Percentiles rank a stretch among this genome's conserved stretches.
phyloP scores from a whole-genome alignment of 2,797 vertebrate species.

The Chaetodon trifasciatus region DNA sequence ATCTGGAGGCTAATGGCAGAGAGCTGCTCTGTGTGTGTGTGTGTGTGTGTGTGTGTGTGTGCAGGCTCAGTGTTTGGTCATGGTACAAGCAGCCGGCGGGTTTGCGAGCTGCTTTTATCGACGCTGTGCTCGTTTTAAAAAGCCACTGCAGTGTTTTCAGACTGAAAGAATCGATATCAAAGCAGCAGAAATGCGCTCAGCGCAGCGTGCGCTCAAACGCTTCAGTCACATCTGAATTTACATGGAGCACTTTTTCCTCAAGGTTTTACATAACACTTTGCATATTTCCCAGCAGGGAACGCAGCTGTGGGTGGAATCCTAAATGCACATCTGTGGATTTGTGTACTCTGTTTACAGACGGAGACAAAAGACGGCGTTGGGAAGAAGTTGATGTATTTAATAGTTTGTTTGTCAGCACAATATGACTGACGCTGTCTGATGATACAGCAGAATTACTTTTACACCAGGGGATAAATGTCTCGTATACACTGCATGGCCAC shows the following conservation, averaged over 20 bases:
- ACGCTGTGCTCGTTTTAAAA: not conserved
- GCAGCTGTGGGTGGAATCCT: slow-evolving; percentile 61
- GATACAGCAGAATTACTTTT: not conserved
- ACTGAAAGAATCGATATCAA: slow-evolving; percentile 10
- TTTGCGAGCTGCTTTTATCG: not conserved
- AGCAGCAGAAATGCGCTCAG: slow-evolving; percentile 18
- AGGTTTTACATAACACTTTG: slow-evolving; percentile 72
- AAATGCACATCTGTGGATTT: slow-evolving; percentile 64
- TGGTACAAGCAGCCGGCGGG: not conserved
- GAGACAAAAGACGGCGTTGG: no score
- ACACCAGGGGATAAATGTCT: not conserved
- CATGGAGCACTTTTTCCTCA: slow-evolving; percentile 10
- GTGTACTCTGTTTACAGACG: slow-evolving; percentile 38
- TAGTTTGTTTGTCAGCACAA: not conserved
- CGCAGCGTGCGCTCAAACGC: slow-evolving; percentile 4
- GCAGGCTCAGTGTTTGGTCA: not conserved
- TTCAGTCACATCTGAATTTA: slow-evolving; percentile 21
- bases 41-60: slow-evolving; percentile 22
- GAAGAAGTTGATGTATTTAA: no score
- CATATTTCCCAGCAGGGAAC: slow-evolving; percentile 60
- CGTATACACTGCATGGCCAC: not conserved
- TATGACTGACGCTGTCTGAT: not conserved
- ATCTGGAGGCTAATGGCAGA: not conserved
- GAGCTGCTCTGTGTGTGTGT: not conserved
- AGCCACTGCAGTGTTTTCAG: slow-evolving; percentile 22